phyloP scores from a whole-genome alignment of 30 jellyfish, hydroid and myxozoan genomes.

The Hydractinia echinata region DNA sequence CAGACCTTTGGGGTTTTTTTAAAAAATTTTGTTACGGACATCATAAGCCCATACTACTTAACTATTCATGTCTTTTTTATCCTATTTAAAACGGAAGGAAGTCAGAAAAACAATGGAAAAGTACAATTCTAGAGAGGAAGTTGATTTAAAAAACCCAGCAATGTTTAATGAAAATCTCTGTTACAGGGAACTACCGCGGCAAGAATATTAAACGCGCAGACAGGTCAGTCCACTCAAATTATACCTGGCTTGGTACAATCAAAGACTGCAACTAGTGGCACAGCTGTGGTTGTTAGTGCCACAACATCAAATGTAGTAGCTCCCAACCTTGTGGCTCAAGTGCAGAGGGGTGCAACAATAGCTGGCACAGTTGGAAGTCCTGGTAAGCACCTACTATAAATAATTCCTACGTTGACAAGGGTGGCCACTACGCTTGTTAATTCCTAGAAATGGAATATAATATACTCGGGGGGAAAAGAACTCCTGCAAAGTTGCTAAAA shows the following conservation, averaged over 20 bases:
- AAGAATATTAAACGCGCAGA: not conserved
- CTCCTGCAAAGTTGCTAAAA: no score
- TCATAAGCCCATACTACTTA: no score
- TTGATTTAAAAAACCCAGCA: no score
- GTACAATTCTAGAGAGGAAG: no score
- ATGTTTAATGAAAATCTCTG: no score
- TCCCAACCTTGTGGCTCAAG: conserved; percentile 35
- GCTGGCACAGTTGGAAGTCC: conserved; percentile 18
- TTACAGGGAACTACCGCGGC: not conserved
- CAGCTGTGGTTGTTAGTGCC: not conserved
- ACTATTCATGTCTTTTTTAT: no score
- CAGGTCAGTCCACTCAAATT: conserved; percentile 1
- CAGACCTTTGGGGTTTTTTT: not conserved
- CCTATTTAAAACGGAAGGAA: no score
- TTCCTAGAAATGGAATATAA: no score
- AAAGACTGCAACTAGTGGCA: not conserved
- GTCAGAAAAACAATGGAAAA: no score
- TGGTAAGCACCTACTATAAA: not conserved
- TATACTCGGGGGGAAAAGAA: no score
- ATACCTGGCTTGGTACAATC: conserved; percentile 1
- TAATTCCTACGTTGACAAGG: no score
- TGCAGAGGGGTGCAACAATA: conserved; percentile 26
- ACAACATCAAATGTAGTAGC: conserved; percentile 23
- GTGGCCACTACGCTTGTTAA: no score
- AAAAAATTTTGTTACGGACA: not conserved